These are phyloP conservation scores for Erpornis zantholeuca DNA, from an alignment of 2,113 vertebrate species.

Conservation along the genomic window DNA sequence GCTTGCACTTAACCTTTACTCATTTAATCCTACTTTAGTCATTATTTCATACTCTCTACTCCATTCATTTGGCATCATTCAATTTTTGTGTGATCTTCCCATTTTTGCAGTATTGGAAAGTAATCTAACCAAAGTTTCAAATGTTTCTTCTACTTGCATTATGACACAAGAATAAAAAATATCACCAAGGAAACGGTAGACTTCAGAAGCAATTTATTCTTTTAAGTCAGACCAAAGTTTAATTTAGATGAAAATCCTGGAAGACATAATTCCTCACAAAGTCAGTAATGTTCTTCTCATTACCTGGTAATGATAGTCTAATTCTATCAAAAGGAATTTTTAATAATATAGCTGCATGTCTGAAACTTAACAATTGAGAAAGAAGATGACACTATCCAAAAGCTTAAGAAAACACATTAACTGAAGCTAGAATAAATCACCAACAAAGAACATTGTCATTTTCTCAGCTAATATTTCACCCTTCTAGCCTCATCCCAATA, in stretches of 20 bases:
- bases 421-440: conserved; percentile 60
- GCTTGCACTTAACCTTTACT: conserved; percentile 48
- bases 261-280: conserved; percentile 64
- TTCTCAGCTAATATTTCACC: conserved; percentile 24
- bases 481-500: background rate
- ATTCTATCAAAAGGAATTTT: conserved; percentile 69
- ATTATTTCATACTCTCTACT: conserved; percentile 11
- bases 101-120: background rate
- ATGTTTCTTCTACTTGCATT: conserved; percentile 31
- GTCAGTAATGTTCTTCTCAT: conserved; percentile 64
- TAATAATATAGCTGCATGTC: conserved; percentile 64
- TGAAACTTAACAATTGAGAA: conserved; percentile 61
- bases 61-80: conserved; percentile 26
- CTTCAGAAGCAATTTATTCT: conserved; percentile 67
- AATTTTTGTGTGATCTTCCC: conserved; percentile 18
- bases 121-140: conserved; percentile 42
- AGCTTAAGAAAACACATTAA: conserved; percentile 68
- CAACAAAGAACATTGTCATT: conserved; percentile 53
- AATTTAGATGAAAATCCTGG: conserved; percentile 70
- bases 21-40: conserved; percentile 32
- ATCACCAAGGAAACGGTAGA: conserved; percentile 58
- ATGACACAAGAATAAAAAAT: conserved; percentile 38
- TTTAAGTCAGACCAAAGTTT: conserved; percentile 66
- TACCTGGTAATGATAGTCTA: conserved; percentile 69
- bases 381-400: conserved; percentile 55